Conservation (phyloP, 2,113 vertebrate genomes). For the Ictidomys tridecemlineatus region DNA sequence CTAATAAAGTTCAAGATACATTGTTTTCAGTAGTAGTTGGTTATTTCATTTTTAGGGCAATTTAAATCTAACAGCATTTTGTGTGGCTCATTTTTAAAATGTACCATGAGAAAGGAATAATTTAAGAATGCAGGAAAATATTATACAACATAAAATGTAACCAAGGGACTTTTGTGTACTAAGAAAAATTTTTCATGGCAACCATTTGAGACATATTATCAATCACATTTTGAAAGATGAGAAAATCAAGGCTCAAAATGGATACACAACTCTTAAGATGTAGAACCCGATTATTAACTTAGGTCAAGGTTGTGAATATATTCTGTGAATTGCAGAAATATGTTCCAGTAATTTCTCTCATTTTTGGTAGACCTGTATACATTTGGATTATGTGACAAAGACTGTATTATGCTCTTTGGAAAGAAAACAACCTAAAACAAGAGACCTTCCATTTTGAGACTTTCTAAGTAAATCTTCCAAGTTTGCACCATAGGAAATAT, state of each 20-base stretch:
- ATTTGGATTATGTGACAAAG: background rate
- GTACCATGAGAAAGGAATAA: background rate
- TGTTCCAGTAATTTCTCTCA: background rate
- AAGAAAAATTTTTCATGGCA: background rate
- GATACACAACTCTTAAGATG: background rate
- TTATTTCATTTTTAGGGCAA: slow-evolving; percentile 32
- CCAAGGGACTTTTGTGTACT: background rate
- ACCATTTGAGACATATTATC: background rate
- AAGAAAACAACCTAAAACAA: background rate
- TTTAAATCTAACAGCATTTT: slow-evolving; percentile 20
- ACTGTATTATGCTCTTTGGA: background rate
- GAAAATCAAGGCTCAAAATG: background rate
- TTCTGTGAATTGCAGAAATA: background rate
- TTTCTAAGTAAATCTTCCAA: background rate
- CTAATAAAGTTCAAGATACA: slow-evolving; percentile 36
- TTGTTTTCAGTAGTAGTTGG: background rate
- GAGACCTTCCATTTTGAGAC: background rate
- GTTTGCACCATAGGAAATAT: background rate
- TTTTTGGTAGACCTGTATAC: background rate
- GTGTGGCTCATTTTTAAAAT: slow-evolving; percentile 36
- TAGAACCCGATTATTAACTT: background rate
- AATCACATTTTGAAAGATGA: background rate
- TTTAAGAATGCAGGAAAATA: background rate
- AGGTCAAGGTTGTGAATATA: background rate
- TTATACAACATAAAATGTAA: background rate